Evolutionary conservation across 2,113 vertebrate genomes (phyloP), one percentile per base, ranked within the genome.

Genomic region (Callipepla californica): DNA sequence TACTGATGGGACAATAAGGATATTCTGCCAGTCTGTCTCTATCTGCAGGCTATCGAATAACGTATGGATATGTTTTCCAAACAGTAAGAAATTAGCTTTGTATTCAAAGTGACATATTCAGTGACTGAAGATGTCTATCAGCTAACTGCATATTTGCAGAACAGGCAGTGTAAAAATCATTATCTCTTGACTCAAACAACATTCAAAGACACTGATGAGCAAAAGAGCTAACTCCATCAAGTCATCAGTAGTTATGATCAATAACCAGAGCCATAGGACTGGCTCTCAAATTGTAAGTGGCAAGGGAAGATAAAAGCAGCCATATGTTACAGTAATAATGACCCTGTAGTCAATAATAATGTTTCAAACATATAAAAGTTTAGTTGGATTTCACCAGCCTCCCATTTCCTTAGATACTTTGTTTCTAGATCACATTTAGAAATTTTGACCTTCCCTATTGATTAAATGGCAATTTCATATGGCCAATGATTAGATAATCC

Each of bases 361-460:
- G 25, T 72, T 28, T 55, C 80, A 94, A 78, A 86, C 47, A 59
- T 74, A 53, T 58, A 68, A 81, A 95, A 93, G 53, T 93, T 92
- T 63, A 78, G 75, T 32, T 76, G n/a, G n/a, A 66, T 95, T 93
- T 92, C 57, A 92, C 32, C 55, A 85, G 42, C 50, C 25, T 93
- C 48, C 48, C 79, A 68, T 89, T 93, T 95, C 88, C 85, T 95
- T 66, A 76, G 45, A 36, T 93, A 76, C 25, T 95, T 82, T 90
- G 16, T 75, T 87, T 94, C 68, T 91, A 65, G 77, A 94, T 94
- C 92, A 89, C 86, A 95, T 94, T 93, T 92, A 93, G 87, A 95
- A 95, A 84, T 95, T 93, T 93, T 97, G 97, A 97, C 97, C 96
- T 96, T 96, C 95, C 75, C 9, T 96, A 97, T 97, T 97, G 96